Evolutionary conservation across 2,113 vertebrate species (phyloP), one percentile per base, ranked within the genome.

Genomic region (Spilogale gracilis): DNA sequence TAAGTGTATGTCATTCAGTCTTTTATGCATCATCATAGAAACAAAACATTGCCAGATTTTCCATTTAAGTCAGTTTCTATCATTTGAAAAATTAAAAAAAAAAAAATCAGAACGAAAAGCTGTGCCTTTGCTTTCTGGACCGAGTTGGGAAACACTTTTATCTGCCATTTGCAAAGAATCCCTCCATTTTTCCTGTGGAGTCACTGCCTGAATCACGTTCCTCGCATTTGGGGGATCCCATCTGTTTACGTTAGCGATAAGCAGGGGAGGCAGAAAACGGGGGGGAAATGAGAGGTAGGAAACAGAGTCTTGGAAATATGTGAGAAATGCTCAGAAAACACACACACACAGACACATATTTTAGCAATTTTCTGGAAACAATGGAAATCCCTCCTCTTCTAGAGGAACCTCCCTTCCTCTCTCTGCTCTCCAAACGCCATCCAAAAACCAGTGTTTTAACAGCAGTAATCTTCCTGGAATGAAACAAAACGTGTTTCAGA

Each of bases 331-430:
- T 91, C 52, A 50, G 87, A 86, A 96, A 45, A 80, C 78, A 81
- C 71, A 85, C 48, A 95, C 16, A 65, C 18, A 91, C 3, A 43
- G 14, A 84, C 52, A 61, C 25, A 61, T 17, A 85, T 63, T 85
- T 71, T 69, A 87, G 27, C 56, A 69, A 25, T 78, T 95, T 95
- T n/a, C 69, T 91, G 73, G 71, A 97, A 96, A 96, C 90, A 95
- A 76, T 82, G 38, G 78, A 96, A 96, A 96, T 90, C 43, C 43
- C 17, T 89, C 78, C 79, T 82, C 65, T 91, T 91, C 45, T 65
- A 88, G n/a, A 91, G 81, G 94, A 91, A 32, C n/a, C 43, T 71
- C n/a, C 50, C 80, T 89, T 85, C 17, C 21, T 76, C n/a, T 67
- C 18, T 79, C 27, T 82, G 65, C 32, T 96, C 79, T 90, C 52